These are phyloP conservation scores for Cryptus viduatorius DNA, from an alignment of 2,888 invertebrate species.

Conservation along the genomic window DNA sequence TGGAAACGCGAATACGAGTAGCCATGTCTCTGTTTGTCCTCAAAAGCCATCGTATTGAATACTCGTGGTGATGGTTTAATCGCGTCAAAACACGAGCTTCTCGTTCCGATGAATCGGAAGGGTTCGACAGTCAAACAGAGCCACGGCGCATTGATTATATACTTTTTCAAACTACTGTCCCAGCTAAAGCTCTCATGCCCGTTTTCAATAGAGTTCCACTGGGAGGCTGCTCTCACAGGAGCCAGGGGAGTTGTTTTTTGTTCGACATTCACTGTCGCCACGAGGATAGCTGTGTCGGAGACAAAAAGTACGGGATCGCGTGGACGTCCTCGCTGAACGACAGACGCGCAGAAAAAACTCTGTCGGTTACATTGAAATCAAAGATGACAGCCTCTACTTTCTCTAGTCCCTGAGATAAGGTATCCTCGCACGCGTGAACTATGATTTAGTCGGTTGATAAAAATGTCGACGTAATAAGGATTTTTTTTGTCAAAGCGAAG, in stretches of 20 bases:
- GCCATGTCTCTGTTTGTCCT: conserved; percentile 30
- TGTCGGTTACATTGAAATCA: conserved; percentile 29
- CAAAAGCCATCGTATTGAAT: conserved; percentile 49
- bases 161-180: conserved; percentile 35
- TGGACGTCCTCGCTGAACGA: conserved; percentile 46
- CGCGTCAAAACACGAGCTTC: conserved; percentile 53
- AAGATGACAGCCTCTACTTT: conserved; percentile 42
- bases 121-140: conserved; percentile 57
- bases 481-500: background rate
- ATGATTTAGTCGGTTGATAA: conserved; percentile 26
- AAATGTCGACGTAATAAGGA: background rate
- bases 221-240: conserved; percentile 38
- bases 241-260: conserved; percentile 47
- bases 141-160: conserved; percentile 57
- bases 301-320: conserved; percentile 43
- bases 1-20: conserved; percentile 20
- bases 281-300: conserved; percentile 26
- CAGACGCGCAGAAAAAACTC: conserved; percentile 34
- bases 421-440: background rate
- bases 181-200: conserved; percentile 34
- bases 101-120: conserved; percentile 47
- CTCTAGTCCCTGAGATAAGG: conserved; percentile 41
- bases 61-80: conserved; percentile 53
- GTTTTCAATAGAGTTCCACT: conserved; percentile 54
- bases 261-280: conserved; percentile 51